Base-by-base conservation (phyloP, 2,113 vertebrate species). In the Pristiophorus japonicus region DNA sequence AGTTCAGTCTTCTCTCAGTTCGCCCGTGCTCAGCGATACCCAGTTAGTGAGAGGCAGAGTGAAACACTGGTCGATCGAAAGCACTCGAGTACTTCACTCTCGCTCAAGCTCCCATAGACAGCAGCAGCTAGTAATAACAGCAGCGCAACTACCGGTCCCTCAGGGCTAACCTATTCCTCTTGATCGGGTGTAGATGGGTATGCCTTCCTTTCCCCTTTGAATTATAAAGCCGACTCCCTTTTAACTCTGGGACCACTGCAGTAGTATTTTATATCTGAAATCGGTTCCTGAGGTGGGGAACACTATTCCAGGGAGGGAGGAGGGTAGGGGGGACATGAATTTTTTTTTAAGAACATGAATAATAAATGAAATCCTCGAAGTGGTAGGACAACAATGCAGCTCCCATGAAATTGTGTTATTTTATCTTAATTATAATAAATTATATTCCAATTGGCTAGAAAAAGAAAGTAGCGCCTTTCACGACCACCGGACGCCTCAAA, bases 31-130 rank as follows among this genome's bases (percentile, higher is more conserved):
- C n/a, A n/a, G n/a, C n/a, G n/a, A n/a, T n/a, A n/a, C n/a, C n/a
- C n/a, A n/a, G n/a, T n/a, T n/a, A 94, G 92, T 67, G 63, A 24
- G 92, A 94, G 93, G 42, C 42, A 73, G 45, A 59, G 87, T 27
- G 59, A 92, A 10, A 63, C 34, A 67, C 51, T 14, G 70, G 27
- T 73, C 3, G 91, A 94, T 12, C 47, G 62, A 94, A 7, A 38
- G 59, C 0, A 2, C 65, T 94, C 38, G 47, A 38, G 8, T 70
- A 73, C 22, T n/a, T n/a, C 24, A 65, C 66, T 34, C 87, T 93
- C 62, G 85, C 51, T 88, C 51, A n/a, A 47, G 27, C 27, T 70
- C 93, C 93, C 24, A 67, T 42, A 67, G 16, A 70, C 93, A 73
- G 42, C 42, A 45, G 93, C 65, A 94, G 38, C 65, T 66, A 18